phyloP scores from a whole-genome alignment of 2,888 invertebrate genomes.

The Agelastica alni region DNA sequence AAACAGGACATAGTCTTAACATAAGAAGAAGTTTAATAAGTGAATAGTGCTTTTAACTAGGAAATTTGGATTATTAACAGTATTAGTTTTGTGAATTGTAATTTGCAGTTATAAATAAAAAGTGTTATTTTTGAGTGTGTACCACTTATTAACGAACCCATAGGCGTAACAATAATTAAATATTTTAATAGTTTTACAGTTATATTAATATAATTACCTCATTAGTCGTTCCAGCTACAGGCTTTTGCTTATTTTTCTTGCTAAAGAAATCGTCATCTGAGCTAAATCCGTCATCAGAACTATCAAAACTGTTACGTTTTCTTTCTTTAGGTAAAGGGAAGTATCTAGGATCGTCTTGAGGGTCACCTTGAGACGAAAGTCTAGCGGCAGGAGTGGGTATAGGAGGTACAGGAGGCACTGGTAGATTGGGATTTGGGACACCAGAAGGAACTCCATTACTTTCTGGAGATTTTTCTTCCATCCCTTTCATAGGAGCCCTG shows the following conservation, averaged over 20 bases:
- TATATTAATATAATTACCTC: slow-evolving; percentile 36
- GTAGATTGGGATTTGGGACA: slow-evolving; percentile 38
- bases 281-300: slow-evolving; percentile 69
- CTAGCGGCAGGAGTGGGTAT: slow-evolving; percentile 42
- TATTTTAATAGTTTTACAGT: too few species aligned
- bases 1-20: too few species aligned
- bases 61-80: too few species aligned
- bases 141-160: too few species aligned
- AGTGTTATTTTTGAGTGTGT: too few species aligned
- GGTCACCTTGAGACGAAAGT: slow-evolving; percentile 57
- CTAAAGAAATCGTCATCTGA: slow-evolving; percentile 61
- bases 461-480: slow-evolving; percentile 34
- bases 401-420: slow-evolving; percentile 26
- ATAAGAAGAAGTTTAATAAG: background rate
- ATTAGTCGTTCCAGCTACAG: slow-evolving; percentile 28
- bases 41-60: background rate
- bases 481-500: slow-evolving; percentile 55
- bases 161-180: background rate
- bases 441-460: slow-evolving; percentile 43
- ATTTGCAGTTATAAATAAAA: too few species aligned
- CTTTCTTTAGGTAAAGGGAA: slow-evolving; percentile 74
- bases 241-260: slow-evolving; percentile 54
- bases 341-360: slow-evolving; percentile 70
- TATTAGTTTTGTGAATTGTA: too few species aligned
- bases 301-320: slow-evolving; percentile 69